These are phyloP conservation scores for Bombus waltoni DNA, from an alignment of 1,140 invertebrate genomes.

Conservation along the genomic window DNA sequence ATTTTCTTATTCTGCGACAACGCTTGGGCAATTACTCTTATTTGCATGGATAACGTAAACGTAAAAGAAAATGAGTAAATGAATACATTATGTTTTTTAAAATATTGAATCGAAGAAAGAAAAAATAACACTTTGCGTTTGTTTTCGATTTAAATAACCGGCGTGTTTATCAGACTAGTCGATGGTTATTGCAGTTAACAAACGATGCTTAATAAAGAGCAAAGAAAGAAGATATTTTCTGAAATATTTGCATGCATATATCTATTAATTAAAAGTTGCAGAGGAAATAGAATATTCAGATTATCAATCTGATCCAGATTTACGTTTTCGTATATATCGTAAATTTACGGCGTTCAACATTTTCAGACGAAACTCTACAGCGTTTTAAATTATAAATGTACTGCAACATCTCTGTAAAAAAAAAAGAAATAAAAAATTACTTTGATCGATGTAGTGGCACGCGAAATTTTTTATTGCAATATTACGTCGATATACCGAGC, in stretches of 20 bases:
- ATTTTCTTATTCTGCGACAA: neutral
- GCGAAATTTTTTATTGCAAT: too few relatives aligned
- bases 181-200: neutral
- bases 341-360: neutral
- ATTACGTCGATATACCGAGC: too few relatives aligned
- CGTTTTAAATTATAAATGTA: too few relatives aligned
- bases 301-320: neutral
- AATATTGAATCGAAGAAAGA: neutral
- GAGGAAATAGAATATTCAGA: neutral
- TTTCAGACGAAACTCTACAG: too few relatives aligned
- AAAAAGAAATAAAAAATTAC: too few relatives aligned
- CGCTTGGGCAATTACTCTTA: neutral
- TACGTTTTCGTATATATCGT: neutral
- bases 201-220: neutral
- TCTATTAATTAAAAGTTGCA: neutral
- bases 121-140: neutral
- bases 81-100: neutral
- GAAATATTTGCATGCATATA: neutral
- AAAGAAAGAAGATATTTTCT: neutral
- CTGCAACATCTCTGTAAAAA: too few relatives aligned
- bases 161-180: neutral
- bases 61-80: neutral
- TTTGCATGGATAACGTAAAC: neutral
- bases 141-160: neutral
- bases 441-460: too few relatives aligned